These are phyloP conservation scores for Eudyptes chrysolophus DNA, from an alignment of 2,113 vertebrate genomes.

Conservation along the genomic window DNA sequence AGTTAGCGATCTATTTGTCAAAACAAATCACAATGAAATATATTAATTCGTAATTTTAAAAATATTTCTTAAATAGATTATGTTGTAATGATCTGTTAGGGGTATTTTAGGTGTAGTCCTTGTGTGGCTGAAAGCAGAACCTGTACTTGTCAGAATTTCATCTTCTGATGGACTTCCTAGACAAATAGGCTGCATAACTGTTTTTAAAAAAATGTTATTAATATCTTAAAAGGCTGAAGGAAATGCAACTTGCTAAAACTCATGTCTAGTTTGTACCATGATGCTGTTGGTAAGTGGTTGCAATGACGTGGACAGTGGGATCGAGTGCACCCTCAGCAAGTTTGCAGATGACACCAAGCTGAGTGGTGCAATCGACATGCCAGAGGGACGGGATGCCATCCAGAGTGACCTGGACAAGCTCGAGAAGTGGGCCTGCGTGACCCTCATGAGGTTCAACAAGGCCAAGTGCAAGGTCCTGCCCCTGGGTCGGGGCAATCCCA, in stretches of 20 bases:
- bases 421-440: neutral
- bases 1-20: neutral
- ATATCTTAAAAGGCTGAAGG: neutral
- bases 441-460: neutral
- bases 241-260: neutral
- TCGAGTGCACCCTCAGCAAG: neutral
- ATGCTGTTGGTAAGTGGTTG: neutral
- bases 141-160: neutral
- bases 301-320: neutral
- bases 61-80: neutral
- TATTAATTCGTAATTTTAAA: neutral
- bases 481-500: too few species aligned
- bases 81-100: neutral
- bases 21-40: neutral
- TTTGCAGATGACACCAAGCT: neutral
- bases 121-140: neutral
- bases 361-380: neutral
- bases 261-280: accelerated
- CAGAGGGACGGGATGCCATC: neutral
- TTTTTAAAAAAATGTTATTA: neutral
- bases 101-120: neutral
- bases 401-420: neutral
- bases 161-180: neutral
- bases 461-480: too few species aligned
- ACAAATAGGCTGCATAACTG: neutral